A percentile compares a stretch with the other conserved stretches of the same genome.
These are phyloP conservation scores for Peromyscus attwateri DNA, from an alignment of 2,797 vertebrate species.

Conservation along the genomic window DNA sequence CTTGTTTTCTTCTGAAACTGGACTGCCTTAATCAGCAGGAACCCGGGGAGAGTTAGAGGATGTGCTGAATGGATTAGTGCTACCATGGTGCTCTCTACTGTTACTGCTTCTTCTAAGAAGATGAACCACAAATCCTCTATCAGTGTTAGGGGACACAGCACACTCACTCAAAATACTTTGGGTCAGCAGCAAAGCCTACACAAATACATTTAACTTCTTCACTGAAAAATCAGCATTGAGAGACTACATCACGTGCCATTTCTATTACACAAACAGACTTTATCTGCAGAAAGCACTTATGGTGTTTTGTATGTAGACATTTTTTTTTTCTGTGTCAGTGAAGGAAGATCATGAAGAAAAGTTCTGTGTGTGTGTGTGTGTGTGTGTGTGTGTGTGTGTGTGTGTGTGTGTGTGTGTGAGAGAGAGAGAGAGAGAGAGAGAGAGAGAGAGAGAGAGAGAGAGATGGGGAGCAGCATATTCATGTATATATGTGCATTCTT, in stretches of 20 bases:
- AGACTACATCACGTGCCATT: not conserved
- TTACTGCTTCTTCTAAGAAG: not conserved
- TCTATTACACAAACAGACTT: not conserved
- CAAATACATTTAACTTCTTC: not conserved
- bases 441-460: not conserved
- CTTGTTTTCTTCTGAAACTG: not conserved
- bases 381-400: not conserved
- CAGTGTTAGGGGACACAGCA: not conserved
- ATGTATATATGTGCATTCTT: not conserved
- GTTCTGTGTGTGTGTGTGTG: not conserved
- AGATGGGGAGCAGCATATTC: not conserved
- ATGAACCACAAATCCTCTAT: not conserved
- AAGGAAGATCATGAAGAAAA: not conserved
- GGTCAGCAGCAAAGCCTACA: not conserved
- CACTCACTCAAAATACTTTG: not conserved
- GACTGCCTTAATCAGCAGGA: not conserved
- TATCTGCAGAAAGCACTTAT: not conserved
- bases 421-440: too few species aligned
- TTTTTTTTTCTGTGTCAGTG: slow-evolving; percentile 10
- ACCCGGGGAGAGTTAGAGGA: fast-evolving
- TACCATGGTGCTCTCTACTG: not conserved
- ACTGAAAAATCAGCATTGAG: not conserved
- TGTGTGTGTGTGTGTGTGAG: not conserved
- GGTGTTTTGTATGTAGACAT: not conserved
- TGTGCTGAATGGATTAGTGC: not conserved